Base-by-base conservation (phyloP, 2,888 invertebrate genomes). In the Embidobia sp. region DNA sequence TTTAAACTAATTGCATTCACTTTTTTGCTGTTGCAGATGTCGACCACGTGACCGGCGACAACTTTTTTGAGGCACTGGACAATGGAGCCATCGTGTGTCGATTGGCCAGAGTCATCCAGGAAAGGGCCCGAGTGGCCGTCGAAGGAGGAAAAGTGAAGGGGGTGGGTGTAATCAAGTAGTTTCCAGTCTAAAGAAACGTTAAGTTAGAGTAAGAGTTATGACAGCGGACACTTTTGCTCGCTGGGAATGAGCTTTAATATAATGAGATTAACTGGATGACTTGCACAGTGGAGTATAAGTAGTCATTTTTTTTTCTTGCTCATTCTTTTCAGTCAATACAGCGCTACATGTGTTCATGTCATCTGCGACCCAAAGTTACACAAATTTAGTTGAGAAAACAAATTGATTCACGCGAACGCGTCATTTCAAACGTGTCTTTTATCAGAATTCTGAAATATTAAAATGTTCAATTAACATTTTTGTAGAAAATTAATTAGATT, bases 1-100 rank as follows among this genome's bases (percentile, higher is more conserved):
- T 42, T 42, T 29, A 46, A 8, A 16, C n/a, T n/a, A n/a, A n/a
- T n/a, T n/a, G n/a, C n/a, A n/a, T n/a, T n/a, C n/a, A n/a, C n/a
- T n/a, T n/a, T n/a, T n/a, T n/a, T n/a, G n/a, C 80, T 83, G 48
- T 91, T 90, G 8, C 91, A 95, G 95, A 93, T 80, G 92, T 93
- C 78, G 93, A 94, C 73, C 93, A 95, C 86, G 91, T 96, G 81
- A 93, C 92, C 0, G 93, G 95, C 1, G 94, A 95, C 79, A 96
- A 95, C 88, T 95, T 97, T 85, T 92, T 97, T 88, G 93, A 94
- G 80, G 93, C 93, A 76, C 89, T 97, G 87, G 96, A 96, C 90
- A 96, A 95, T 87, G 97, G 97, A 35, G 95, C 94, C 0, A 92
- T 95, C 80, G 91, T 97, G 51, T 97, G 96, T 88, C 94, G 94